A percentile compares a stretch with the other conserved stretches of the same genome.
phyloP scores from a whole-genome alignment of 2,113 vertebrate species.

The Benitochromis conjunctus region DNA sequence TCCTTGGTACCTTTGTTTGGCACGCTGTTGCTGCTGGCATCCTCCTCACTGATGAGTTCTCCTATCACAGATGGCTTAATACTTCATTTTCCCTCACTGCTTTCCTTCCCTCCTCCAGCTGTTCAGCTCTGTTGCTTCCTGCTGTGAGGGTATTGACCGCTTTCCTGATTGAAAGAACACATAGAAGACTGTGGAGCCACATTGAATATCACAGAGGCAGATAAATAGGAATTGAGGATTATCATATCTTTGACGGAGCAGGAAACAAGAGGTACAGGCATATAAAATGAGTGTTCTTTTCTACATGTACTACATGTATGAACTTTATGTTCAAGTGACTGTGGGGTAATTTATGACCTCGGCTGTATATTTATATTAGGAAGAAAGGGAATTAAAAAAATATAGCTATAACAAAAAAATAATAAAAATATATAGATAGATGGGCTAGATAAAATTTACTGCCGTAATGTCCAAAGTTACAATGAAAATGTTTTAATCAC shows the following conservation, averaged over 20 bases:
- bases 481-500: not conserved
- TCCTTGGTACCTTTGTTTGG: conserved; percentile 76
- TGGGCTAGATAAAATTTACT: not conserved
- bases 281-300: not conserved
- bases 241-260: conserved; percentile 89
- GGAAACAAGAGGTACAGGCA: not conserved
- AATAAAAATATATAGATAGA: not conserved
- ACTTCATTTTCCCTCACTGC: conserved; percentile 80
- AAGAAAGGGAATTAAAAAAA: not conserved
- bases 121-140: conserved; percentile 80
- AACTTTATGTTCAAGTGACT: not conserved
- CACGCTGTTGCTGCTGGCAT: conserved; percentile 76
- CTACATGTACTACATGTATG: not conserved
- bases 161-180: conserved; percentile 76
- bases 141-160: conserved; percentile 77
- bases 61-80: conserved; percentile 75
- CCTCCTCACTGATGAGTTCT: conserved; percentile 81
- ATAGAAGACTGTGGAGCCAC: conserved; percentile 4
- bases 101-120: conserved; percentile 73
- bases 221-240: conserved; percentile 50
- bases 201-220: not conserved
- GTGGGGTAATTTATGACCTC: not conserved
- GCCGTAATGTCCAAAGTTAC: not conserved
- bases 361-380: not conserved
- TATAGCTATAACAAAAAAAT: not conserved